Percentiles rank a stretch among this genome's conserved stretches.
These are phyloP conservation scores for Chironex yamaguchii DNA, from an alignment of 30 jellyfish, hydroid and myxozoan species.

Conservation along the genomic window DNA sequence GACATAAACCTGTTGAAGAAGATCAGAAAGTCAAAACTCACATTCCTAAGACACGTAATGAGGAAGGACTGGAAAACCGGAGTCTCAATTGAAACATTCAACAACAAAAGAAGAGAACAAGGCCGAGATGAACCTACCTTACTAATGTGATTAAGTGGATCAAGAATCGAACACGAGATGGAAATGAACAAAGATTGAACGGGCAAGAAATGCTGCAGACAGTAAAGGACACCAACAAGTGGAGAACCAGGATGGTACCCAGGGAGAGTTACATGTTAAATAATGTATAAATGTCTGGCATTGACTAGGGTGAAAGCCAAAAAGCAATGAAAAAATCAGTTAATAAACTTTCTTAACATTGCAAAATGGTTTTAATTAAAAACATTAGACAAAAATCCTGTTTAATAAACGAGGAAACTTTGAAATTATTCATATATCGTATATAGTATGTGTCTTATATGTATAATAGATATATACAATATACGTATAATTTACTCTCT, in stretches of 20 bases:
- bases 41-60: background rate
- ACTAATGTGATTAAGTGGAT: background rate
- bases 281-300: no score
- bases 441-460: no score
- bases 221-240: background rate
- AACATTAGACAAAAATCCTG: no score
- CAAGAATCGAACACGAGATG: background rate
- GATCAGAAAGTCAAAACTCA: background rate
- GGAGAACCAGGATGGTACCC: background rate
- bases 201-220: background rate
- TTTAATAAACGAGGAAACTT: no score
- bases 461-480: no score
- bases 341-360: no score
- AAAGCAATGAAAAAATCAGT: no score
- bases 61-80: background rate
- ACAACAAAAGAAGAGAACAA: no score
- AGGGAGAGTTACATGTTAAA: constrained; percentile 31
- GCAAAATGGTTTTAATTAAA: no score
- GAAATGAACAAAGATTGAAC: background rate
- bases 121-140: background rate
- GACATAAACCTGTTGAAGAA: background rate
- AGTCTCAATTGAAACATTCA: background rate
- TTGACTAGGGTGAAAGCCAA: no score
- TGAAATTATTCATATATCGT: no score
- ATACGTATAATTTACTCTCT: no score